A percentile compares a stretch with the other conserved stretches of the same genome.
These are phyloP conservation scores for Himalopsyche anomala DNA, from an alignment of 2,888 invertebrate species.

Conservation along the genomic window DNA sequence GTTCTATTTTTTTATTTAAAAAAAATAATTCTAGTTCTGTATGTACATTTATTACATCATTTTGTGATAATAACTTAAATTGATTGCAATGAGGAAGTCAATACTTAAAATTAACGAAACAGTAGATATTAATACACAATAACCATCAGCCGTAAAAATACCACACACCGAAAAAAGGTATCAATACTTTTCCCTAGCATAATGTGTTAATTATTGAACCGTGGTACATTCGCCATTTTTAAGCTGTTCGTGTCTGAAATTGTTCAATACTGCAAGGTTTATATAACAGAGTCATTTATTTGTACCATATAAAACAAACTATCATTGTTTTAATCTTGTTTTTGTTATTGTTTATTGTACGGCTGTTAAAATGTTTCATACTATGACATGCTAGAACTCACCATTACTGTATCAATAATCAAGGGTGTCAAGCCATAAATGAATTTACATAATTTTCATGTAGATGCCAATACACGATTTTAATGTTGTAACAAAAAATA, in stretches of 20 bases:
- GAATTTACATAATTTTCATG: neutral
- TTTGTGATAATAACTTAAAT: too few relatives aligned
- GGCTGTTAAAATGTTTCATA: conserved; percentile 3
- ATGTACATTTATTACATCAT: too few relatives aligned
- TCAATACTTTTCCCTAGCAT: too few relatives aligned
- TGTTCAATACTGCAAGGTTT: neutral
- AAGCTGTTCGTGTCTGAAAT: neutral
- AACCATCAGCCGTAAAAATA: too few relatives aligned
- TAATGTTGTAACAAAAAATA: conserved; percentile 1
- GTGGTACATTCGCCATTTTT: neutral
- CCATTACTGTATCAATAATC: conserved; percentile 20
- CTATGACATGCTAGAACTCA: neutral
- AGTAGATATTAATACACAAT: too few relatives aligned
- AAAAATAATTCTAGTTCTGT: too few relatives aligned
- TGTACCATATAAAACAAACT: neutral
- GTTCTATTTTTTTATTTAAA: too few relatives aligned
- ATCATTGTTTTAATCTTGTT: conserved; percentile 8
- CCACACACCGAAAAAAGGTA: too few relatives aligned
- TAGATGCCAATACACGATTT: neutral
- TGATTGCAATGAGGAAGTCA: too few relatives aligned
- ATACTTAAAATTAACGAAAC: too few relatives aligned
- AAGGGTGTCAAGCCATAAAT: conserved; percentile 39
- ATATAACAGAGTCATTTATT: neutral
- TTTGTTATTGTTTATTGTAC: neutral
- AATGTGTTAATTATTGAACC: too few relatives aligned